phyloP scores from a whole-genome alignment of 2,888 invertebrate genomes.

The Therioaphis trifolii region DNA sequence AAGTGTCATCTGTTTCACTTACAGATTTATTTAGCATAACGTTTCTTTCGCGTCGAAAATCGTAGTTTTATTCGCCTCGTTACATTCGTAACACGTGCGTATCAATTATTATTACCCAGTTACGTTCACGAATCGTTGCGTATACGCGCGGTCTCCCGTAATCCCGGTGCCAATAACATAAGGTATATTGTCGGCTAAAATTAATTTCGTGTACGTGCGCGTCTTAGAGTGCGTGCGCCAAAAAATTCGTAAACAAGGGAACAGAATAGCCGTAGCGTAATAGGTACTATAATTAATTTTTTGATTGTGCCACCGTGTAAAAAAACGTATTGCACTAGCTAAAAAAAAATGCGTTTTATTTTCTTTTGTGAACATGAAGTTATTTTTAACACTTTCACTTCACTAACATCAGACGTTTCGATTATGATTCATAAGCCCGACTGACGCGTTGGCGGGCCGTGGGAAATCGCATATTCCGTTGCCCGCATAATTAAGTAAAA shows the following conservation, averaged over 20 bases:
- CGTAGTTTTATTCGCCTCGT: no score
- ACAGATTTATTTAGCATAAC: background rate
- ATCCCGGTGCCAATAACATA: background rate
- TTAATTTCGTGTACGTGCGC: background rate
- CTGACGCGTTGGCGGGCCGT: no score
- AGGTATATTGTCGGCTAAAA: background rate
- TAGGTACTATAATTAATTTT: background rate
- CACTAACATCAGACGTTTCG: background rate
- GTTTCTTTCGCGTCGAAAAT: no score
- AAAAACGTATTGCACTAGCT: background rate
- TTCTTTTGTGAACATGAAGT: background rate
- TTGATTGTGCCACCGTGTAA: background rate
- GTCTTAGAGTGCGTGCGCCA: background rate
- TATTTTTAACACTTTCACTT: slow-evolving; percentile 26
- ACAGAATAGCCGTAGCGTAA: background rate
- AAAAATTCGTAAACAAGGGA: slow-evolving; percentile 27
- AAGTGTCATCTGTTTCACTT: background rate
- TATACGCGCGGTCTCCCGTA: background rate
- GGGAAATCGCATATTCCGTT: no score
- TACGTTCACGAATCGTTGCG: no score
- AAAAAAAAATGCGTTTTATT: background rate
- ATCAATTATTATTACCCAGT: no score
- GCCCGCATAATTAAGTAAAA: no score
- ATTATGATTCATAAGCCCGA: no score
- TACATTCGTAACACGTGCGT: no score